Evolutionary conservation across 2,113 vertebrate genomes (phyloP).

Genomic region (Bos javanicus): DNA sequence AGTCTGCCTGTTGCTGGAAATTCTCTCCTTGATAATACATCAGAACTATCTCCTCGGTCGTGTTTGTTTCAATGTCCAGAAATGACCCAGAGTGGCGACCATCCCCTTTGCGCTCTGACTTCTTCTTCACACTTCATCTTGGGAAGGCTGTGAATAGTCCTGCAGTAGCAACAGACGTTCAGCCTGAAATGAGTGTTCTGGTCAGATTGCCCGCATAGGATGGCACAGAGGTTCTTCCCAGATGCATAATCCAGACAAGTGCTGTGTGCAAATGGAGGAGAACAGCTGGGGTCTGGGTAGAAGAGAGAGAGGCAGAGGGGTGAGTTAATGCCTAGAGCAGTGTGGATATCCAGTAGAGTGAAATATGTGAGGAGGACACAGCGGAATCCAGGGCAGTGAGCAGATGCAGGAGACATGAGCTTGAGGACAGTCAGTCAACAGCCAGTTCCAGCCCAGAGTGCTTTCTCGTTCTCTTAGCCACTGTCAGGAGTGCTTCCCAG

Average conservation of each 20-base stretch:
- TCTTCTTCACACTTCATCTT: neutral
- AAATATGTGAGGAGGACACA: neutral
- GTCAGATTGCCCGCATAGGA: neutral
- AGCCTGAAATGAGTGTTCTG: neutral
- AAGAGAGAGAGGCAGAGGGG: neutral
- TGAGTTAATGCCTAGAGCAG: neutral
- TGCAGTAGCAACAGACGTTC: neutral
- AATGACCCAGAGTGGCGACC: neutral
- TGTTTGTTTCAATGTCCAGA: neutral
- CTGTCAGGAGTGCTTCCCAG: neutral
- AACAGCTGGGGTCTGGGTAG: accelerated
- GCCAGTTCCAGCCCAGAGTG: neutral
- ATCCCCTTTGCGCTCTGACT: neutral
- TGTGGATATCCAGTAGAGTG: too few species aligned
- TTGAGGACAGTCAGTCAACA: neutral
- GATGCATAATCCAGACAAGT: neutral
- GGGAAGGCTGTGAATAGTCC: neutral
- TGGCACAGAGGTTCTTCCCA: neutral
- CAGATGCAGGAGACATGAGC: neutral
- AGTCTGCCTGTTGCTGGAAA: neutral
- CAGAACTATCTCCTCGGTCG: neutral
- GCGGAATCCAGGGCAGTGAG: neutral
- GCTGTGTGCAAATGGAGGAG: neutral
- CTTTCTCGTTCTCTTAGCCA: neutral
- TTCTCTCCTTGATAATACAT: neutral